Evolutionary conservation across 2,113 vertebrate genomes (phyloP).

Genomic region (Leiothrix lutea): DNA sequence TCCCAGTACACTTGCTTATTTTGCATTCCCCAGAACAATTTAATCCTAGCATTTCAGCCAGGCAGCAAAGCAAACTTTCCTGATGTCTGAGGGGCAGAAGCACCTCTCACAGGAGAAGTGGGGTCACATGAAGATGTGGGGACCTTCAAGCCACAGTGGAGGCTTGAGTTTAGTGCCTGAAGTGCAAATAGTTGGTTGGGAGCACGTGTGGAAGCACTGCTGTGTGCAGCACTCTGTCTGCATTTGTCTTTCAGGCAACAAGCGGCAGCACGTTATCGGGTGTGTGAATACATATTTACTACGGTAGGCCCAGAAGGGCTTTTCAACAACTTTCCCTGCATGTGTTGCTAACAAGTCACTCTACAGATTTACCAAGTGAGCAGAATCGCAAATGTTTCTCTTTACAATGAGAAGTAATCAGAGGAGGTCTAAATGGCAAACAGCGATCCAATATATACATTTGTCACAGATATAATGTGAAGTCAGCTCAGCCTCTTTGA

Average conservation of each 20-base stretch:
- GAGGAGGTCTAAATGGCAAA: constrained; percentile 64
- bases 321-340: constrained; percentile 63
- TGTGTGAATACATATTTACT: constrained; percentile 69
- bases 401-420: constrained; percentile 62
- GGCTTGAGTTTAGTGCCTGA: not conserved
- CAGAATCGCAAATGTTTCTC: constrained; percentile 68
- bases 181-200: constrained; percentile 3
- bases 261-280: constrained; percentile 47
- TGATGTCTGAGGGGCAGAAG: not conserved
- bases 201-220: not conserved
- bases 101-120: accelerated
- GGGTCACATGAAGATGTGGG: accelerated
- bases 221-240: constrained; percentile 12
- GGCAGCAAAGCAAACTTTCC: not conserved
- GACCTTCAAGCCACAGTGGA: not conserved
- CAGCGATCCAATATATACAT: constrained; percentile 61
- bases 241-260: constrained; percentile 16
- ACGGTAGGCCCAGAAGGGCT: constrained; percentile 52
- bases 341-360: constrained; percentile 65
- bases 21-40: not conserved
- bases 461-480: constrained; percentile 69
- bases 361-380: constrained; percentile 60
- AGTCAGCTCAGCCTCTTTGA: constrained; percentile 66
- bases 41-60: not conserved
- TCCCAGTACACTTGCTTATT: not conserved